phyloP scores from a whole-genome alignment of 2,888 invertebrate genomes.

The Diplolepis rosae region DNA sequence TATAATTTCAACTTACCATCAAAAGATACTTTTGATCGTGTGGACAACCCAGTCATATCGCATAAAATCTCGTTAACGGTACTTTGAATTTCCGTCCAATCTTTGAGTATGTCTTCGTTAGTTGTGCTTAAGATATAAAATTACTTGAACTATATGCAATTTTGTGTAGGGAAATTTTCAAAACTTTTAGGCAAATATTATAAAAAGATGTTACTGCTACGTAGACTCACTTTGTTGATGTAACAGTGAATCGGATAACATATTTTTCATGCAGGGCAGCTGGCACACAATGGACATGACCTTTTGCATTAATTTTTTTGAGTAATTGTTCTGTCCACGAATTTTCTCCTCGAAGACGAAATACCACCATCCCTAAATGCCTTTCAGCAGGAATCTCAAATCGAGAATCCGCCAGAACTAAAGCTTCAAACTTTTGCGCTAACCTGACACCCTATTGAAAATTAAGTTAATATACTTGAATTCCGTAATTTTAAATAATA shows the following conservation, averaged over 20 bases:
- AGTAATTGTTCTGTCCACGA: conserved; percentile 90
- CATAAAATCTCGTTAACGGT: conserved; percentile 83
- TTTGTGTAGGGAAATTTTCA: too few relatives aligned
- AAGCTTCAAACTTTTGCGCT: conserved; percentile 92
- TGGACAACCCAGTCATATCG: conserved; percentile 75
- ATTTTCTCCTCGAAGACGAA: conserved; percentile 90
- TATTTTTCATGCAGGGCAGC: conserved; percentile 92
- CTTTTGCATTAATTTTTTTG: conserved; percentile 90
- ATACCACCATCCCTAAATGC: conserved; percentile 92
- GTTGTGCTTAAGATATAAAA: conserved; percentile 76
- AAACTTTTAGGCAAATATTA: not conserved
- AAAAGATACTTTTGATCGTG: conserved; percentile 81
- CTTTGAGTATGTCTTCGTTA: conserved; percentile 84
- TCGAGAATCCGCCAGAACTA: conserved; percentile 86
- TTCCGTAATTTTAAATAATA: conserved; percentile 4
- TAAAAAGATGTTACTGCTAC: not conserved
- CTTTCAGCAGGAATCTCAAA: conserved; percentile 94
- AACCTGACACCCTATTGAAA: conserved; percentile 85
- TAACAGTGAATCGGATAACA: conserved; percentile 95
- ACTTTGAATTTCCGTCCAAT: conserved; percentile 89
- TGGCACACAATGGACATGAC: conserved; percentile 94
- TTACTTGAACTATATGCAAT: not conserved
- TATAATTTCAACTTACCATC: conserved; percentile 78
- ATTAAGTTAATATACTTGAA: conserved; percentile 4
- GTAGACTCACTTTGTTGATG: conserved; percentile 81